A percentile compares a stretch with the other conserved stretches of the same genome.
Evolutionary conservation across 2,797 vertebrate genomes (phyloP).

Genomic region (Streptopelia turtur): DNA sequence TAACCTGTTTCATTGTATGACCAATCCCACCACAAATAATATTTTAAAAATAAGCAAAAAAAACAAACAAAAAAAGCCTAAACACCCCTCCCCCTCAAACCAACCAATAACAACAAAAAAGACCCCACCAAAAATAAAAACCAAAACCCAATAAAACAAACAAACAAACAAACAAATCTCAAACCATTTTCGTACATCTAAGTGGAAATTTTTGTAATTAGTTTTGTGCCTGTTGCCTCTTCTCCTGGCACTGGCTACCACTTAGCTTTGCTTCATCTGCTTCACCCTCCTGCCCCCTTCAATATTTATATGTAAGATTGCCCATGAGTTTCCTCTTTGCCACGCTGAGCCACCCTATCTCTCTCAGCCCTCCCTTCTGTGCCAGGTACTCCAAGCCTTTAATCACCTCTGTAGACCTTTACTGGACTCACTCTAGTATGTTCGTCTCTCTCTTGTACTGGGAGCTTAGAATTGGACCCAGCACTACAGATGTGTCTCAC

Average conservation of each 20-base stretch:
- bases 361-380: background rate
- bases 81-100: no score
- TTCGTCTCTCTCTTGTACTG: no score
- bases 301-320: background rate
- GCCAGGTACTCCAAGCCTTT: background rate
- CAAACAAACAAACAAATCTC: background rate
- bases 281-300: background rate
- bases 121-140: background rate
- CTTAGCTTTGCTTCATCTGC: background rate
- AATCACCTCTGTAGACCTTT: background rate
- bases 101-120: background rate
- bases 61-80: background rate
- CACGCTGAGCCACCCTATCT: background rate
- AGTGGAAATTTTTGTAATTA: background rate
- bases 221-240: background rate
- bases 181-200: background rate
- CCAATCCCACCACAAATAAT: background rate
- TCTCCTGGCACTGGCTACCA: background rate
- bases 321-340: rapidly evolving
- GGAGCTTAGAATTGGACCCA: background rate
- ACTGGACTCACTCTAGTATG: background rate
- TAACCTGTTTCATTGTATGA: background rate
- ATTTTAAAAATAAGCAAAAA: no score
- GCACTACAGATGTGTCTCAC: background rate
- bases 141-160: background rate